These are phyloP conservation scores for Chloebia gouldiae DNA, from an alignment of 2,113 vertebrate species.

Conservation along the genomic window DNA sequence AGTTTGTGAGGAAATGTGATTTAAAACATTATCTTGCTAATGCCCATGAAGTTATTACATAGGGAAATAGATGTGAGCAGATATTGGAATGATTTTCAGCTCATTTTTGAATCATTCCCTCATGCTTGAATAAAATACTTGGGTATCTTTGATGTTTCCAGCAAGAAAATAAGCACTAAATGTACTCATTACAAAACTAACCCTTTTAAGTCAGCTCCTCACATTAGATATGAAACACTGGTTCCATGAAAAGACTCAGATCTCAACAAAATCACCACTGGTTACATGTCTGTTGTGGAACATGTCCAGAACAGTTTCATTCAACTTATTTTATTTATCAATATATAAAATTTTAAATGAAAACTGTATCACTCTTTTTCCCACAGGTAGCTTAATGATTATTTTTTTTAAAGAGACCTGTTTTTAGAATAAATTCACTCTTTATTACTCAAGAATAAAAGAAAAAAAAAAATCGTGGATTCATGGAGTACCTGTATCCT, in stretches of 20 bases:
- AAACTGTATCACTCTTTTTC: not conserved
- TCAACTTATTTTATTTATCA: not conserved
- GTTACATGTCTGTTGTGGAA: not conserved
- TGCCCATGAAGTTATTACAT: not conserved
- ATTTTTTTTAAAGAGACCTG: not conserved
- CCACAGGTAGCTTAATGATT: not conserved
- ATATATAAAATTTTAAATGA: not conserved
- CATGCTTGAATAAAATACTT: not conserved
- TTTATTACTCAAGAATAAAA: not conserved
- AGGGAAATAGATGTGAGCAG: not conserved
- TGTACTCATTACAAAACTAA: not conserved
- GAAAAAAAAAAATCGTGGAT: accelerated
- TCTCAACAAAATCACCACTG: not conserved
- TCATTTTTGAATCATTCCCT: not conserved
- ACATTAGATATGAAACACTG: not conserved
- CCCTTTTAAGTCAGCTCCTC: not conserved
- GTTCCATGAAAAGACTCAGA: not conserved
- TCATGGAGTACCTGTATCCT: not conserved
- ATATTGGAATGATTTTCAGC: not conserved
- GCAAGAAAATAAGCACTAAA: not conserved
- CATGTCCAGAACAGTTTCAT: not conserved
- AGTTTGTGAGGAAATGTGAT: not conserved
- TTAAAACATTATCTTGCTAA: not conserved
- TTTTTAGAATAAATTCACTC: accelerated
- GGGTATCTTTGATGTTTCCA: not conserved